phyloP scores from a whole-genome alignment of 2,888 invertebrate genomes.

The Antitype chi region DNA sequence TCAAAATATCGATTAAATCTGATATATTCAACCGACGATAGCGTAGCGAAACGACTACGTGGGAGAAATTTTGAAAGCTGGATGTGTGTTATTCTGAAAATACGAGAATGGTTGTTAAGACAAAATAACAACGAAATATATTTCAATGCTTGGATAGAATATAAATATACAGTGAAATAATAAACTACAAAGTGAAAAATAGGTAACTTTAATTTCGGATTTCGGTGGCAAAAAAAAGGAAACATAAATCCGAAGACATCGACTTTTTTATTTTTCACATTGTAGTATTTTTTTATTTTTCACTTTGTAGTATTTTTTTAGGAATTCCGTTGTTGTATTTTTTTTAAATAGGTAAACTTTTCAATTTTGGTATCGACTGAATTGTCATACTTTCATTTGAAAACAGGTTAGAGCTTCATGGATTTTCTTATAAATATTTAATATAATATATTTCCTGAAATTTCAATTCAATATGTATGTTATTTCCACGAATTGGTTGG shows the following conservation, averaged over 20 bases:
- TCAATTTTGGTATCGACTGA: too few relatives aligned
- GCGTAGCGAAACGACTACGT: constrained; percentile 13
- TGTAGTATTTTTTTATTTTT: too few relatives aligned
- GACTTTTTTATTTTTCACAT: too few relatives aligned
- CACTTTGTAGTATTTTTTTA: too few relatives aligned
- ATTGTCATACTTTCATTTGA: background rate
- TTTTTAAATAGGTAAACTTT: background rate
- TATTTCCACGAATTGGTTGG: background rate
- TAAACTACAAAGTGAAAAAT: too few relatives aligned
- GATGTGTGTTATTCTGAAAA: constrained; percentile 5
- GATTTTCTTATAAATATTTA: background rate
- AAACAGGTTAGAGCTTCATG: background rate
- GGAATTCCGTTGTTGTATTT: too few relatives aligned
- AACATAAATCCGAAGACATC: too few relatives aligned
- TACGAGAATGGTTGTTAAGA: constrained; percentile 3
- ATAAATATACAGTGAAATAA: background rate
- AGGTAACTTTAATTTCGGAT: too few relatives aligned
- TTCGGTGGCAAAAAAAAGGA: too few relatives aligned
- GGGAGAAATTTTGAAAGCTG: constrained; percentile 21
- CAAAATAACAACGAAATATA: background rate
- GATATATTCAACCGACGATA: constrained; percentile 23
- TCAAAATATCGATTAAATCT: constrained; percentile 43
- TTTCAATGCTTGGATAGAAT: background rate
- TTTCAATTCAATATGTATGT: too few relatives aligned
- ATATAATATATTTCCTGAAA: background rate